Evolutionary conservation across 2,113 vertebrate species (phyloP).

Genomic region (Odocoileus hemionus): DNA sequence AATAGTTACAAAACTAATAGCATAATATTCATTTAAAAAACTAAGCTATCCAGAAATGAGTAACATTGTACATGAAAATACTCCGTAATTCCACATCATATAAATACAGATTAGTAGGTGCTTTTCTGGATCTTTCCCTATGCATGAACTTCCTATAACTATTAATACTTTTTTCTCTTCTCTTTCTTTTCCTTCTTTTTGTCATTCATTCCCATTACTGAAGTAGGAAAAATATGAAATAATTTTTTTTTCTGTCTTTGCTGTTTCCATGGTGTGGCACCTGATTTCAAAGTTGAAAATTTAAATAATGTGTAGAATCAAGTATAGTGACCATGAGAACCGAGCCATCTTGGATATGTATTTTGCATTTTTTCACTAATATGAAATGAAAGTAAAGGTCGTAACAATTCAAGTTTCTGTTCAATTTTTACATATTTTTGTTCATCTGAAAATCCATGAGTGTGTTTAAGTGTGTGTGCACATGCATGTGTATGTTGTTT

Average conservation of each 20-base stretch:
- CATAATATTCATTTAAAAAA: neutral
- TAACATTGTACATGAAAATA: neutral
- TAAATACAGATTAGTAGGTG: neutral
- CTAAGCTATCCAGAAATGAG: slow-evolving; percentile 6
- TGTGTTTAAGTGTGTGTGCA: neutral
- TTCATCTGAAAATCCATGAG: neutral
- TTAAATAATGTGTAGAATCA: neutral
- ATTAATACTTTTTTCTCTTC: neutral
- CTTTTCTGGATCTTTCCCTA: neutral
- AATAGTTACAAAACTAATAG: neutral
- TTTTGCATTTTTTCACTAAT: neutral
- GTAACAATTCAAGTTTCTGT: neutral
- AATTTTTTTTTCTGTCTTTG: neutral
- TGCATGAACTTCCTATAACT: neutral
- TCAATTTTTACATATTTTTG: slow-evolving; percentile 16
- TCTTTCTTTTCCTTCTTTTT: neutral
- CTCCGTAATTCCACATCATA: neutral
- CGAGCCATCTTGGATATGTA: neutral
- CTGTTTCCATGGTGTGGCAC: neutral
- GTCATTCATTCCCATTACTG: neutral
- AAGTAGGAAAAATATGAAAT: neutral
- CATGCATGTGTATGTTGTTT: neutral
- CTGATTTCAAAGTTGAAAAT: neutral
- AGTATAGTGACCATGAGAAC: neutral
- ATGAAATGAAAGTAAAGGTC: neutral